Evolutionary conservation across 1,140 invertebrate genomes (phyloP).

Genomic region (Ceratoteleas bidentatus): DNA sequence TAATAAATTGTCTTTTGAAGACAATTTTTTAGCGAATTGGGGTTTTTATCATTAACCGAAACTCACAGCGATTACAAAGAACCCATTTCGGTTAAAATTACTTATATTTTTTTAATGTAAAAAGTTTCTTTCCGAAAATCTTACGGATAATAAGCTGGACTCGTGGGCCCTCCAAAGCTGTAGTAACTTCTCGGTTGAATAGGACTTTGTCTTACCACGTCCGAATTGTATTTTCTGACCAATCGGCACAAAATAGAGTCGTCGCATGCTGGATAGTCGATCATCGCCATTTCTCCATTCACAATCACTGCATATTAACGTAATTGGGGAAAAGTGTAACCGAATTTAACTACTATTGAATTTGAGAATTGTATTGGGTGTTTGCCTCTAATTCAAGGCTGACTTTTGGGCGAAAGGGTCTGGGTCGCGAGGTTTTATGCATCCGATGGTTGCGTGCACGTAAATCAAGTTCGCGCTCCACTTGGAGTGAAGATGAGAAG

Average conservation of each 20-base stretch:
- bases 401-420: background rate
- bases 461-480: constrained; percentile 48
- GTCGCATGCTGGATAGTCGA: constrained; percentile 43
- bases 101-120: background rate
- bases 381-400: background rate
- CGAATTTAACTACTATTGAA: background rate
- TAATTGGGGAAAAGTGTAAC: background rate
- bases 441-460: constrained; percentile 25
- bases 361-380: constrained; percentile 15
- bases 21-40: no score
- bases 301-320: constrained; percentile 13
- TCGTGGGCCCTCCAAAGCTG: constrained; percentile 51
- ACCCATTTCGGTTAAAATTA: no score
- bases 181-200: constrained; percentile 73
- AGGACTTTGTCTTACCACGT: constrained; percentile 27
- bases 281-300: constrained; percentile 28
- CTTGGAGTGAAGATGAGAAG: constrained; percentile 38
- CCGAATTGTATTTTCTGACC: constrained; percentile 39
- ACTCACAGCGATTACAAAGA: no score
- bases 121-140: constrained; percentile 22
- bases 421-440: constrained; percentile 11
- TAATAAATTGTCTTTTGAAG: no score
- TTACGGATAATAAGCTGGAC: constrained; percentile 73
- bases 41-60: no score
- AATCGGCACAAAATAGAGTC: constrained; percentile 61